Conservation (phyloP, 2,797 vertebrate species). For the Leptoclinus maculatus region DNA sequence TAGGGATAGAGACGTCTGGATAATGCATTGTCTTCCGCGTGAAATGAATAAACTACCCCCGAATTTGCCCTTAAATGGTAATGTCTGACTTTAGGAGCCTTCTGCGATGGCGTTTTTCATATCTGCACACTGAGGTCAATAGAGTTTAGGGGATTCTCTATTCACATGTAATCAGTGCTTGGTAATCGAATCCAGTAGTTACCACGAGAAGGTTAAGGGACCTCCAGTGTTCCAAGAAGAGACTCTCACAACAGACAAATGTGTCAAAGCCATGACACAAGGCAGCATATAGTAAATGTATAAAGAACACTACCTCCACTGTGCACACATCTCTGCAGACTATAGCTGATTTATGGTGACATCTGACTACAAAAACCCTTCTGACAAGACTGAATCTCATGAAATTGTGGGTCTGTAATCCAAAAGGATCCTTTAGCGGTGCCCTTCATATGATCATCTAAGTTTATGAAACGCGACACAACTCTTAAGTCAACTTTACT, state of each 20-base stretch:
- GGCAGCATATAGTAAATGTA: not conserved
- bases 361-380: not conserved
- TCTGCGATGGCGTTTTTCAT: slow-evolving; percentile 15
- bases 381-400: not conserved
- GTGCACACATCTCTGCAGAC: not conserved
- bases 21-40: slow-evolving; percentile 3
- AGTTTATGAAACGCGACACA: not conserved
- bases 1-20: not conserved
- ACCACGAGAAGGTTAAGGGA: not conserved
- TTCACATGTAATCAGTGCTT: not conserved
- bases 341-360: not conserved
- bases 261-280: not conserved
- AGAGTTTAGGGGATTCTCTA: not conserved
- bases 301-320: no score
- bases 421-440: not conserved
- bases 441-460: not conserved
- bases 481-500: not conserved
- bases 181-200: not conserved
- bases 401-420: not conserved
- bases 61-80: slow-evolving; percentile 59
- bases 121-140: slow-evolving; percentile 25
- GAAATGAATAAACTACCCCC: not conserved
- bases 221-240: not conserved
- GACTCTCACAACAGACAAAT: not conserved
- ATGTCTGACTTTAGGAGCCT: slow-evolving; percentile 17